phyloP scores from a whole-genome alignment of 2,797 vertebrate genomes.

The Pempheris klunzingeri region DNA sequence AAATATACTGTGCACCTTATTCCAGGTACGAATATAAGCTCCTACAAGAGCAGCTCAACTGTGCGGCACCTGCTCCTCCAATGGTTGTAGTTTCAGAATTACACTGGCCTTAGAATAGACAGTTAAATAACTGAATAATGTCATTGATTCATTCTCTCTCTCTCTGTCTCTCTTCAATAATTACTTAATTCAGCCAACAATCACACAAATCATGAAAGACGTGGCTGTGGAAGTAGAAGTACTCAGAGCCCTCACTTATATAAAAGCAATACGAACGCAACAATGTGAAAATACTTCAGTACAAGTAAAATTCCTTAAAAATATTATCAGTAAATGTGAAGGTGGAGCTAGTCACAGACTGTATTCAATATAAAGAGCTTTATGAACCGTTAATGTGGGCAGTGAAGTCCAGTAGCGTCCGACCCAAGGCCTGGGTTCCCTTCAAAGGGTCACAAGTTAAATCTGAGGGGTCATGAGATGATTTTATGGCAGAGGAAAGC shows the following conservation, averaged over 20 bases:
- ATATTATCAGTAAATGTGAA: neutral
- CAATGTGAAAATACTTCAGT: neutral
- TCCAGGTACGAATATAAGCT: neutral
- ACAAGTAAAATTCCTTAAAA: neutral
- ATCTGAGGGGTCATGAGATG: too few relatives aligned
- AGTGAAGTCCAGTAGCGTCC: too few relatives aligned
- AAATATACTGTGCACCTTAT: neutral
- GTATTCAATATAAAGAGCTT: too few relatives aligned
- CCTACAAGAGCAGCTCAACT: neutral
- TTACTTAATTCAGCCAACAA: neutral
- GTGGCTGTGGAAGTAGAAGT: neutral
- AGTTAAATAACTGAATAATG: neutral
- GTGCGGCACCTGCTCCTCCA: too few relatives aligned
- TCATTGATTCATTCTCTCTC: neutral
- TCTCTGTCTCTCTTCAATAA: neutral
- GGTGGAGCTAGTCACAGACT: too few relatives aligned
- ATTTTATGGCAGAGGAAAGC: too few relatives aligned
- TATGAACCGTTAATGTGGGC: too few relatives aligned
- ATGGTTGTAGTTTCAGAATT: neutral
- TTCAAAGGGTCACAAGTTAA: too few relatives aligned
- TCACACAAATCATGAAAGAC: neutral
- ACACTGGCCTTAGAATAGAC: neutral
- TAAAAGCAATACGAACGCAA: neutral
- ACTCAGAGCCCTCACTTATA: neutral
- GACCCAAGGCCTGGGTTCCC: too few relatives aligned